These are phyloP conservation scores for Aspidoscelis tigris DNA, from an alignment of 2,113 vertebrate species.

Conservation along the genomic window DNA sequence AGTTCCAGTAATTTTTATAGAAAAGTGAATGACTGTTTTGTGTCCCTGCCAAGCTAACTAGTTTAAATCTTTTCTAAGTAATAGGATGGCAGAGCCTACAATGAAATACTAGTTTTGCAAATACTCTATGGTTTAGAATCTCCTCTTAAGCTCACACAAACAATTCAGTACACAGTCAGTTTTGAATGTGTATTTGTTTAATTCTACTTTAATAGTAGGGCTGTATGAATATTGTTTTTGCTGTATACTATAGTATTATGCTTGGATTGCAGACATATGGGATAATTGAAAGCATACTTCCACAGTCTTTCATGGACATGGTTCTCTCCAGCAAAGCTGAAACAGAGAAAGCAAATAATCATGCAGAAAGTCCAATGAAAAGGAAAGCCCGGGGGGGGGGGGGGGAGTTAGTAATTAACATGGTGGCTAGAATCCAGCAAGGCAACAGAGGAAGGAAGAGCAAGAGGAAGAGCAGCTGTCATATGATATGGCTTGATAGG, in stretches of 20 bases:
- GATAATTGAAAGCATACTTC: constrained; percentile 52
- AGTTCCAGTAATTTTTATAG: constrained; percentile 39
- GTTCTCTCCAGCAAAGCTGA: constrained; percentile 43
- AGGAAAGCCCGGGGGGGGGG: constrained; percentile 42
- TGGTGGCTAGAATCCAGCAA: constrained; percentile 35
- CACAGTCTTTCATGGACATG: constrained; percentile 22
- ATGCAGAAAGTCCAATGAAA: constrained; percentile 23
- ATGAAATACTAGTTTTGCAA: background rate
- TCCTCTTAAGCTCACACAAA: constrained; percentile 5
- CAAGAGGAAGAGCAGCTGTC: constrained; percentile 2
- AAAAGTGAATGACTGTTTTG: constrained; percentile 23
- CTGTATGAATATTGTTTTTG: constrained; percentile 25
- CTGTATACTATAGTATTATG: constrained; percentile 25
- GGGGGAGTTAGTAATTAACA: constrained; percentile 43
- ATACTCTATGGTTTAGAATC: background rate
- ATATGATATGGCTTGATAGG: constrained; percentile 31
- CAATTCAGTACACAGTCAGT: background rate
- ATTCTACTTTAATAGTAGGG: constrained; percentile 36
- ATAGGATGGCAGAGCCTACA: background rate
- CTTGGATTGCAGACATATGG: constrained; percentile 32
- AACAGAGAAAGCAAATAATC: constrained; percentile 33
- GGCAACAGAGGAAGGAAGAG: background rate
- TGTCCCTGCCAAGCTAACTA: constrained; percentile 33
- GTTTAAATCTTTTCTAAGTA: background rate
- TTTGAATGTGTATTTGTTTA: constrained; percentile 32